Conservation (phyloP, 2,797 vertebrate species). For the Chaetophractus vellerosus region DNA sequence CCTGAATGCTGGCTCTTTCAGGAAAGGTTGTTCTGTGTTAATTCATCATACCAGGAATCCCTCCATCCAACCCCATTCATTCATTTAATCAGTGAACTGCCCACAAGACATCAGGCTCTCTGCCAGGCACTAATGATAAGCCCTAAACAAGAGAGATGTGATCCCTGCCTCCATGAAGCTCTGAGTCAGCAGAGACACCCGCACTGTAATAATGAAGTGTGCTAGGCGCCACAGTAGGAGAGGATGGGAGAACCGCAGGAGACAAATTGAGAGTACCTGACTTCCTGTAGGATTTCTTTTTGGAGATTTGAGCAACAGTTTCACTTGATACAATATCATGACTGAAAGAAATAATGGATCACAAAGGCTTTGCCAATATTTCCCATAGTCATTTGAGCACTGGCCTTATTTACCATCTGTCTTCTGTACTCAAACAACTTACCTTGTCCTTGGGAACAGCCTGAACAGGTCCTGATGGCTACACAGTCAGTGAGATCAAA, state of each 20-base stretch:
- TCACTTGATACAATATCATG: not conserved
- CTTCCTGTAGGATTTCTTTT: not conserved
- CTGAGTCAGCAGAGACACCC: not conserved
- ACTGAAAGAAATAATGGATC: conserved; percentile 49
- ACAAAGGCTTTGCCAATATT: not conserved
- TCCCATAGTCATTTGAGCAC: not conserved
- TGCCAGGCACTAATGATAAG: not conserved
- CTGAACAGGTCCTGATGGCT: conserved; percentile 89
- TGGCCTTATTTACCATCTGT: not conserved
- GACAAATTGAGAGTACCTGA: accelerated
- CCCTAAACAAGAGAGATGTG: not conserved
- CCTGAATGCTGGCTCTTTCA: conserved; percentile 34
- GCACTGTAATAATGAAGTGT: not conserved
- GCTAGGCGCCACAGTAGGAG: not conserved
- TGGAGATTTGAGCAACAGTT: not conserved
- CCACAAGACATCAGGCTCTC: not conserved
- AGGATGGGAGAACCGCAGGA: not conserved
- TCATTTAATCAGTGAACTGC: conserved; percentile 3
- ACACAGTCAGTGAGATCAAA: conserved; percentile 87
- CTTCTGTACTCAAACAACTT: conserved; percentile 70
- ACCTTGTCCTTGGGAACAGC: conserved; percentile 90
- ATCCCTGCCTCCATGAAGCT: not conserved
- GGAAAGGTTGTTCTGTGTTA: not conserved
- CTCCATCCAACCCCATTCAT: not conserved
- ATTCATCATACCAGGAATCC: not conserved